These are phyloP conservation scores for Cenopis cana DNA, from an alignment of 2,888 invertebrate genomes.

Conservation along the genomic window DNA sequence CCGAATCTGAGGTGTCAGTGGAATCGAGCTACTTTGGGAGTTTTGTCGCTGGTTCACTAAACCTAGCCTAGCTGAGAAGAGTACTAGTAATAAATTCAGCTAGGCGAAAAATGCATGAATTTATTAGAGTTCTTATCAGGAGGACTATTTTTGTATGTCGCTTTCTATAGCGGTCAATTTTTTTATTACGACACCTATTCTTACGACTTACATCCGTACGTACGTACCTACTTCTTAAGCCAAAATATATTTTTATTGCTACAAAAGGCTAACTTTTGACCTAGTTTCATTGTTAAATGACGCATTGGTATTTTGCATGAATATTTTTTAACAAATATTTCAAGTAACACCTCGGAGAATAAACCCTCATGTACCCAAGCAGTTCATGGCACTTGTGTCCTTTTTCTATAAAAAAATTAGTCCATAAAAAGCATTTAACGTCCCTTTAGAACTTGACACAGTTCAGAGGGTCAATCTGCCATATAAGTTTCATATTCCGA, in stretches of 20 bases:
- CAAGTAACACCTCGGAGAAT: neutral
- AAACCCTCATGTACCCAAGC: neutral
- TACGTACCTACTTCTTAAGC: conserved; percentile 1
- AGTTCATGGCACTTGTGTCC: neutral
- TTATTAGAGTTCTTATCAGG: too few species aligned
- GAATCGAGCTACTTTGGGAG: too few species aligned
- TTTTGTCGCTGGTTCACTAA: too few species aligned
- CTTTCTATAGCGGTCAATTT: neutral
- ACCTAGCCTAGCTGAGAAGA: too few species aligned
- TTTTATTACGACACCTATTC: too few species aligned
- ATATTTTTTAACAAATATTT: conserved; percentile 10
- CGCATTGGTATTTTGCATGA: conserved; percentile 26
- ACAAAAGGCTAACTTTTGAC: conserved; percentile 15
- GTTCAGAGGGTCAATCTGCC: conserved; percentile 6
- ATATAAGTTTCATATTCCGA: neutral
- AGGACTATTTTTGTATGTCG: neutral
- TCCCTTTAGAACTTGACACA: conserved; percentile 37
- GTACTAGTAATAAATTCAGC: too few species aligned
- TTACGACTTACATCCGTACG: neutral
- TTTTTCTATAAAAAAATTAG: neutral
- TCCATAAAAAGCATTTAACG: conserved; percentile 8
- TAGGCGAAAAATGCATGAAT: too few species aligned
- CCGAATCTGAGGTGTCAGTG: too few species aligned
- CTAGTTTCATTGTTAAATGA: conserved; percentile 32
- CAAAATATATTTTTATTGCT: conserved; percentile 4